Evolutionary conservation across 2,797 vertebrate genomes (phyloP).

Genomic region (Crax fasciolata): DNA sequence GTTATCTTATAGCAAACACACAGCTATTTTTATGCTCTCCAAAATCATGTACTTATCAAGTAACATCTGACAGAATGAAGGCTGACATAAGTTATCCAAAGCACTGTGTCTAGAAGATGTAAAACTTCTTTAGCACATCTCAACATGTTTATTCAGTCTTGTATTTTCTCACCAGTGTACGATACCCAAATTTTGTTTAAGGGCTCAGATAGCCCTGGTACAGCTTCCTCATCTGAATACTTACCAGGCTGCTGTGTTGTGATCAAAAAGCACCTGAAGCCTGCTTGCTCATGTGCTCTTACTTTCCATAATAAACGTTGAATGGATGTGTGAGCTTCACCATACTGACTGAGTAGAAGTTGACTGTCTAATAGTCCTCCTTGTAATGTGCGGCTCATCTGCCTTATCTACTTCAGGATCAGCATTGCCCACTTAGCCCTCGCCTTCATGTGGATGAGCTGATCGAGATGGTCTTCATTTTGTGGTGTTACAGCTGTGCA

Average conservation of each 20-base stretch:
- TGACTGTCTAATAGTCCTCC: background rate
- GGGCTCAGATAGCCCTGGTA: background rate
- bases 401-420: background rate
- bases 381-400: background rate
- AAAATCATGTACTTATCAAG: background rate
- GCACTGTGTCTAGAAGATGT: background rate
- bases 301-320: background rate
- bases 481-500: background rate
- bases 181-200: background rate
- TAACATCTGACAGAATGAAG: background rate
- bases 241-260: background rate
- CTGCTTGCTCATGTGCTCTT: background rate
- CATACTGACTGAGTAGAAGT: rapidly evolving
- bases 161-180: background rate
- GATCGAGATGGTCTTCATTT: background rate
- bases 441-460: background rate
- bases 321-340: background rate
- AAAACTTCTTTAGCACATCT: background rate
- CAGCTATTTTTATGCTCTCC: background rate
- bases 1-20: background rate
- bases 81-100: background rate
- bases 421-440: background rate
- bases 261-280: background rate
- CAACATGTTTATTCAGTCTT: background rate
- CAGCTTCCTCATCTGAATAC: background rate